phyloP scores from a whole-genome alignment of 2,797 vertebrate species.

The Lemur catta region DNA sequence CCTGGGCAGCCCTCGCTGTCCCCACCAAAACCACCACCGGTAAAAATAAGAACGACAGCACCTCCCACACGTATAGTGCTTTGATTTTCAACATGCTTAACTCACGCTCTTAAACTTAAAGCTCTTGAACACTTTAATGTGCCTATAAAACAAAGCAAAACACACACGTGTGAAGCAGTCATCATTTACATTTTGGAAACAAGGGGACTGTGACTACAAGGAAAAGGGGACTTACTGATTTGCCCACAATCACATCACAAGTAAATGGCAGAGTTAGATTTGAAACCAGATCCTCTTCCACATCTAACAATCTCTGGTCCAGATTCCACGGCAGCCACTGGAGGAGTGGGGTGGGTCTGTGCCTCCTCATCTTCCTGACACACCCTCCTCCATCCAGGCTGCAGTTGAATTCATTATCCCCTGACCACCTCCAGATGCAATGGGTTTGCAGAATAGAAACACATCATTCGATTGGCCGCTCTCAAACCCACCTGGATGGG shows the following conservation, averaged over 20 bases:
- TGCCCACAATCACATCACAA: not conserved
- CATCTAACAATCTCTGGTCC: not conserved
- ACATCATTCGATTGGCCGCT: rapidly evolving
- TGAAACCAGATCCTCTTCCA: not conserved
- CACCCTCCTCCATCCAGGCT: not conserved
- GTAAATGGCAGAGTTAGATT: not conserved
- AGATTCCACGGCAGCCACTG: not conserved
- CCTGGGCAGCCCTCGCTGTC: not conserved
- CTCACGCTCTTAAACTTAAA: not conserved
- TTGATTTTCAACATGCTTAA: not conserved
- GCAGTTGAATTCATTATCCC: not conserved
- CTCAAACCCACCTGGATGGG: not conserved
- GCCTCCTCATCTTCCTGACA: not conserved
- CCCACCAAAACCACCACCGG: constrained; percentile 38
- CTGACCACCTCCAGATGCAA: not conserved
- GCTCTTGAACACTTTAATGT: not conserved
- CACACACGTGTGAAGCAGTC: not conserved
- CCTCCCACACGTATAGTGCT: not conserved
- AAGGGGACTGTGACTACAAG: not conserved
- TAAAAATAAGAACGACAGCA: not conserved
- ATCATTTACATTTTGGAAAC: not conserved
- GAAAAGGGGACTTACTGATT: not conserved
- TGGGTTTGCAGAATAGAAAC: not conserved
- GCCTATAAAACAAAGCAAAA: not conserved
- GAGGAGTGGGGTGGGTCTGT: not conserved